Percentiles rank a stretch among this genome's conserved stretches.
Conservation (phyloP, 2,888 invertebrate species). For the Stenichneumon culpator region DNA sequence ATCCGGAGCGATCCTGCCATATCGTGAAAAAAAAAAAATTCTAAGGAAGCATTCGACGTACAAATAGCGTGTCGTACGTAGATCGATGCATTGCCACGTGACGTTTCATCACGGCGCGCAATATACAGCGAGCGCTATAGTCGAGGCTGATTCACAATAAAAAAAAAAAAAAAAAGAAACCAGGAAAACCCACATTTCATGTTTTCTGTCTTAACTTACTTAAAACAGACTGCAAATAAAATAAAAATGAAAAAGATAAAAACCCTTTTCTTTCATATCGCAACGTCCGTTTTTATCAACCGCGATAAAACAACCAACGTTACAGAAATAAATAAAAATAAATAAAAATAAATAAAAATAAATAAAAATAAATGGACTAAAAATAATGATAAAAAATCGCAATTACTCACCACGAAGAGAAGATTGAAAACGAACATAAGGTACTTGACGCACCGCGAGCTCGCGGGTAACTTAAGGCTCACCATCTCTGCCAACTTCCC, state of each 20-base stretch:
- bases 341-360: neutral
- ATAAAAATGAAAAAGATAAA: neutral
- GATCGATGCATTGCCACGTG: slow-evolving; percentile 57
- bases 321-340: neutral
- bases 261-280: too few relatives aligned
- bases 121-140: neutral
- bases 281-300: too few relatives aligned
- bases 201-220: too few relatives aligned
- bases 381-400: neutral
- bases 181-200: neutral
- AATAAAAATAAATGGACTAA: slow-evolving; percentile 1
- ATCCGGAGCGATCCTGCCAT: neutral
- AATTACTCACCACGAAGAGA: slow-evolving; percentile 90
- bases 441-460: slow-evolving; percentile 89
- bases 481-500: slow-evolving; percentile 67
- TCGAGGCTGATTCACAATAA: neutral
- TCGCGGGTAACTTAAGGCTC: slow-evolving; percentile 82
- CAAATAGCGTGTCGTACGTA: slow-evolving; percentile 1
- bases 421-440: slow-evolving; percentile 91
- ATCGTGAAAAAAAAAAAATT: neutral
- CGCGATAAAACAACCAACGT: too few relatives aligned
- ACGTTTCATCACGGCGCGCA: slow-evolving; percentile 39
- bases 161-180: slow-evolving; percentile 16
- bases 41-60: neutral
- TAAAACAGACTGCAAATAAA: too few relatives aligned